These are phyloP conservation scores for Punctoribates punctum DNA, from an alignment of 2,888 invertebrate species.

Conservation along the genomic window DNA sequence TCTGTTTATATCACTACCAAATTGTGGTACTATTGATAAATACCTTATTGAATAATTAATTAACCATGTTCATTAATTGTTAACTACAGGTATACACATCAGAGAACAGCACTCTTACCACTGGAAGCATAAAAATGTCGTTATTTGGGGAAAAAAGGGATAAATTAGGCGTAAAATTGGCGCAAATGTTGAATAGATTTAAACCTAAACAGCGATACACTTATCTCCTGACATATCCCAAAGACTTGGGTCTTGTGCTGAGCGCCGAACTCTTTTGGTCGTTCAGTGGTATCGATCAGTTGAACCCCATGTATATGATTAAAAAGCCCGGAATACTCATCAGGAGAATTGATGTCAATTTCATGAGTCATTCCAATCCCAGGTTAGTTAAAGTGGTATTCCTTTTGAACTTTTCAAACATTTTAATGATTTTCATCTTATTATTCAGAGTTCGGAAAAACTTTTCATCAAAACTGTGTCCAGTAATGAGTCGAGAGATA, in stretches of 20 bases:
- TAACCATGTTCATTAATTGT: background rate
- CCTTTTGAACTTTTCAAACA: background rate
- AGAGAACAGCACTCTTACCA: constrained; percentile 19
- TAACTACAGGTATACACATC: constrained; percentile 19
- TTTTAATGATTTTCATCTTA: background rate
- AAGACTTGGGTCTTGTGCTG: constrained; percentile 36
- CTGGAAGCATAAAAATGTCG: constrained; percentile 14
- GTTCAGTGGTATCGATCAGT: constrained; percentile 23
- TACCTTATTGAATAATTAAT: no score
- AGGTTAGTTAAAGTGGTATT: background rate
- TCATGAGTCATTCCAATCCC: constrained; percentile 26
- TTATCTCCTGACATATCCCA: constrained; percentile 36
- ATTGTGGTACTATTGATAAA: no score
- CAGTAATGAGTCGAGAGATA: background rate
- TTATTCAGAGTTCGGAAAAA: constrained; percentile 14
- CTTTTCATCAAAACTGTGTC: constrained; percentile 25
- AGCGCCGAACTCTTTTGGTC: constrained; percentile 15
- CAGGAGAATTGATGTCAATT: constrained; percentile 11
- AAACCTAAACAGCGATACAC: constrained; percentile 34
- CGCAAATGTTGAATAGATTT: constrained; percentile 8
- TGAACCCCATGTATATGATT: constrained; percentile 9
- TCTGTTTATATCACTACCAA: constrained; percentile 33
- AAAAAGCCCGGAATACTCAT: constrained; percentile 16
- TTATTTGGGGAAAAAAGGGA: constrained; percentile 29
- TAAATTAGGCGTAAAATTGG: constrained; percentile 15